These are phyloP conservation scores for Palaemon carinicauda DNA, from an alignment of 1,140 invertebrate species.

Conservation along the genomic window DNA sequence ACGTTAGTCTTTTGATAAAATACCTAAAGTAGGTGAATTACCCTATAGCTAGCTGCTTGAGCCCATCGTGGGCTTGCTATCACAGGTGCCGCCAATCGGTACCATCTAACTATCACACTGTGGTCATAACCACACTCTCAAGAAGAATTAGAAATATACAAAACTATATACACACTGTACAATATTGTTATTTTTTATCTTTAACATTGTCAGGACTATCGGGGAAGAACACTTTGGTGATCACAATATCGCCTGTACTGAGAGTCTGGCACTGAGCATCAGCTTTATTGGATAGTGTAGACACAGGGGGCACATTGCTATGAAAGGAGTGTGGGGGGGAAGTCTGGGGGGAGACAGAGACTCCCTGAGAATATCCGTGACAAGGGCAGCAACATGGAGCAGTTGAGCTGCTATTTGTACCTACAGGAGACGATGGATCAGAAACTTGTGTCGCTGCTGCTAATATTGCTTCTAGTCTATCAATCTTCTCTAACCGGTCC, in stretches of 20 bases:
- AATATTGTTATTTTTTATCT: constrained; percentile 47
- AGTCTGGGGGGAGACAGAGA: constrained; percentile 24
- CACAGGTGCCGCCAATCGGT: constrained; percentile 33
- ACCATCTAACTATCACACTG: constrained; percentile 49
- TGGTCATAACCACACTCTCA: constrained; percentile 31
- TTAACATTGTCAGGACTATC: constrained; percentile 56
- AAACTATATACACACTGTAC: constrained; percentile 45
- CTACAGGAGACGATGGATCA: constrained; percentile 46
- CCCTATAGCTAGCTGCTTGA: constrained; percentile 44
- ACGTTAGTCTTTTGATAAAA: constrained; percentile 35
- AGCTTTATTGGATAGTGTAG: constrained; percentile 62
- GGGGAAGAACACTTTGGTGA: constrained; percentile 78
- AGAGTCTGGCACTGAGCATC: constrained; percentile 79
- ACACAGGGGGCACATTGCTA: constrained; percentile 38
- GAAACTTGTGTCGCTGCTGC: constrained; percentile 74
- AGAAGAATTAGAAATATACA: constrained; percentile 53
- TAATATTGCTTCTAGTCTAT: constrained; percentile 83
- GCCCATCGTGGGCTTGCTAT: constrained; percentile 25
- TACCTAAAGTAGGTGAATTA: constrained; percentile 37
- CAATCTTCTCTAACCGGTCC: constrained; percentile 86
- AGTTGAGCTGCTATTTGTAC: constrained; percentile 35
- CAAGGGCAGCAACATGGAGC: constrained; percentile 61
- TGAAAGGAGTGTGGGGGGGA: constrained; percentile 1
- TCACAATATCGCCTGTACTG: constrained; percentile 92
- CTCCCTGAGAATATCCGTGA: constrained; percentile 53